Percentiles rank a stretch among this genome's conserved stretches.
Evolutionary conservation across 2,113 vertebrate genomes (phyloP).

Genomic region (Dicerorhinus sumatrensis): DNA sequence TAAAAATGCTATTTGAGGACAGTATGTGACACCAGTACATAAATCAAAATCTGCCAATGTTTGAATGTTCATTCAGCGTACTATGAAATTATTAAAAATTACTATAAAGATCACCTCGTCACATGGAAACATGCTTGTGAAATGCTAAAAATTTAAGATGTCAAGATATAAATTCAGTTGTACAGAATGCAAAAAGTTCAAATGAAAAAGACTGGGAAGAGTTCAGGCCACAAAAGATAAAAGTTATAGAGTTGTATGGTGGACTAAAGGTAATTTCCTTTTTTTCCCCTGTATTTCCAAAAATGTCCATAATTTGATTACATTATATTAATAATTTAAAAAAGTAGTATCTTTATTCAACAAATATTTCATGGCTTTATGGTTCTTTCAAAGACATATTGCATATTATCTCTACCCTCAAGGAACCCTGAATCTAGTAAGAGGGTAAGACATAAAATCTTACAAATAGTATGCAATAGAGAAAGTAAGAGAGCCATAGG

Average conservation of each 20-base stretch:
- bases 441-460: not conserved
- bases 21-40: not conserved
- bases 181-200: not conserved
- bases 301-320: not conserved
- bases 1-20: not conserved
- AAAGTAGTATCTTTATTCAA: not conserved
- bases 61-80: not conserved
- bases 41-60: not conserved
- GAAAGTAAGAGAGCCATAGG: not conserved
- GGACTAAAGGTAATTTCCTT: not conserved
- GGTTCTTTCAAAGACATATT: not conserved
- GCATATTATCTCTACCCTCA: not conserved
- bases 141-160: conserved; percentile 31
- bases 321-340: not conserved
- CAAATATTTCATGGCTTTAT: not conserved
- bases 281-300: not conserved
- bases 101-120: not conserved
- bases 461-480: not conserved
- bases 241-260: not conserved
- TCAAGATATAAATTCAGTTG: not conserved
- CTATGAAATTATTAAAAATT: not conserved
- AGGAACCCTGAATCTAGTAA: conserved; percentile 19
- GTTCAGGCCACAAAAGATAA: not conserved
- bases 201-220: not conserved
- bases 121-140: not conserved